These are phyloP conservation scores for Sinella curviseta DNA, from an alignment of 1,140 invertebrate genomes.

Conservation along the genomic window DNA sequence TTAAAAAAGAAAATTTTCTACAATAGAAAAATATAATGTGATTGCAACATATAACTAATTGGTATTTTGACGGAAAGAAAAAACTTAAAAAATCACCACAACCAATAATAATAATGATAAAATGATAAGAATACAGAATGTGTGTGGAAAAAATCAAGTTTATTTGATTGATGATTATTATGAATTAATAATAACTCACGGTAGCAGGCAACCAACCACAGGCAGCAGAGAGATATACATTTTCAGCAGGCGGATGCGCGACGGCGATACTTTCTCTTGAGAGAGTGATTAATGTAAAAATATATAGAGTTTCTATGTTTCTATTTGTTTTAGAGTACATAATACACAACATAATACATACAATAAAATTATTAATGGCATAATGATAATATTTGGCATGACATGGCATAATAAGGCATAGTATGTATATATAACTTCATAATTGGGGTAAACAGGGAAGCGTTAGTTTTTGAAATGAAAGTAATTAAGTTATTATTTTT, in stretches of 20 bases:
- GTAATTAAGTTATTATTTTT: neutral
- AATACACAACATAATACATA: neutral
- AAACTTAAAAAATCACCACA: too few species aligned
- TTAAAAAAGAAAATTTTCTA: too few species aligned
- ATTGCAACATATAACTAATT: too few species aligned
- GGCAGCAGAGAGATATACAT: constrained; percentile 19
- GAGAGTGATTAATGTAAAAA: neutral
- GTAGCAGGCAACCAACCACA: constrained; percentile 26
- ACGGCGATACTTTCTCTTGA: constrained; percentile 1
- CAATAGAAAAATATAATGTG: too few species aligned
- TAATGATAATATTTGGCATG: neutral
- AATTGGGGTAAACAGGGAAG: neutral
- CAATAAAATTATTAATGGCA: neutral
- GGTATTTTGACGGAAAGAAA: too few species aligned
- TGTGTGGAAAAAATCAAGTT: neutral
- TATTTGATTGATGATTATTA: neutral
- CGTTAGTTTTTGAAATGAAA: neutral
- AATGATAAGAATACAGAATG: neutral
- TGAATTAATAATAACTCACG: constrained; percentile 11
- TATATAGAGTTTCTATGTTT: neutral
- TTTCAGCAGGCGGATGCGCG: constrained; percentile 24
- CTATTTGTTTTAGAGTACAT: neutral
- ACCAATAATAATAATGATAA: too few species aligned
- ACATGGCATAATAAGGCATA: neutral
- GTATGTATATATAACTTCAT: neutral